Percentiles rank a stretch among this genome's conserved stretches.
Conservation (phyloP, 2,113 vertebrate species). For the Percopsis transmontana region DNA sequence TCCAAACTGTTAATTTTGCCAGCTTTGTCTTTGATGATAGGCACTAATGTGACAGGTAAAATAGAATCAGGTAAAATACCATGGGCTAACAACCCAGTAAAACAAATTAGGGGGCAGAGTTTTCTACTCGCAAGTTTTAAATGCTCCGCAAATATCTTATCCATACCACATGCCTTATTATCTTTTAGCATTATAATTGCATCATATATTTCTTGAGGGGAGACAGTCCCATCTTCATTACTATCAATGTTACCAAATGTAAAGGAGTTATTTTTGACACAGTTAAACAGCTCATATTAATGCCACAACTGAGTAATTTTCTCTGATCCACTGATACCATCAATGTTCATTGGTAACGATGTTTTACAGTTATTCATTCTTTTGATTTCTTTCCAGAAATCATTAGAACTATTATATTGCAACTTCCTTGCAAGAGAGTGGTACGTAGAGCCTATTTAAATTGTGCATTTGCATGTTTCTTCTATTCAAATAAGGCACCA, state of each 20-base stretch:
- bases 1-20: too few relatives aligned
- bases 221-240: neutral
- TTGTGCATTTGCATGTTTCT: neutral
- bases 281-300: slow-evolving; percentile 1
- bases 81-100: slow-evolving; percentile 6
- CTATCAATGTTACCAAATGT: neutral
- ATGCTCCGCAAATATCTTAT: slow-evolving; percentile 9
- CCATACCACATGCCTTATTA: slow-evolving; percentile 12
- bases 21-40: too few relatives aligned
- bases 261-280: slow-evolving; percentile 6
- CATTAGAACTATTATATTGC: too few relatives aligned
- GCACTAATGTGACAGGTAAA: neutral
- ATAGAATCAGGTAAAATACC: slow-evolving; percentile 11
- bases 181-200: slow-evolving; percentile 2
- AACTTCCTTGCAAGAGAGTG: too few relatives aligned
- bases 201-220: neutral
- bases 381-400: too few relatives aligned
- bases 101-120: slow-evolving; percentile 8
- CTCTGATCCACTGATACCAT: too few relatives aligned
- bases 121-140: slow-evolving; percentile 1
- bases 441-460: too few relatives aligned
- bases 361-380: too few relatives aligned
- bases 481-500: neutral
- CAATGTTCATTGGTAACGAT: too few relatives aligned
- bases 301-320: too few relatives aligned